These are phyloP conservation scores for Drosophila siamana DNA, from an alignment of 2,888 invertebrate genomes.

Conservation along the genomic window DNA sequence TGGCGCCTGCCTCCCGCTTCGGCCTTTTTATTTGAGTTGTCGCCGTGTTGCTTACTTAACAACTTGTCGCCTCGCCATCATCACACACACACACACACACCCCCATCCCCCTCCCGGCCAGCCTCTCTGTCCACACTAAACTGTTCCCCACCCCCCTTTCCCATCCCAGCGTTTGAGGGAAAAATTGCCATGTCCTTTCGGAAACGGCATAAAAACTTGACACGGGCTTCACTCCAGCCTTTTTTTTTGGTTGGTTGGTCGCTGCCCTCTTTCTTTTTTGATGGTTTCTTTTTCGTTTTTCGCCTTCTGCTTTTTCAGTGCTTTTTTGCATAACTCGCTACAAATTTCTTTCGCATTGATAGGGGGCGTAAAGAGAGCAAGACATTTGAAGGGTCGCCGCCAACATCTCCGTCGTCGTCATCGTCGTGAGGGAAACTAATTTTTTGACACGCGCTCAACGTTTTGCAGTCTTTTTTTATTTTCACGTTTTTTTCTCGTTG, in stretches of 20 bases:
- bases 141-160: not conserved
- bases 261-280: slow-evolving; percentile 12
- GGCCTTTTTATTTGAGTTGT: slow-evolving; percentile 72
- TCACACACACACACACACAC: no score
- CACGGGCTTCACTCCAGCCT: slow-evolving; percentile 52
- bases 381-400: slow-evolving; percentile 42
- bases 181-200: slow-evolving; percentile 72
- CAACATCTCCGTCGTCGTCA: slow-evolving; percentile 45
- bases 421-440: slow-evolving; percentile 69
- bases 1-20: slow-evolving; percentile 30
- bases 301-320: slow-evolving; percentile 26
- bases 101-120: no score
- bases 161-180: not conserved
- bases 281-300: slow-evolving; percentile 20
- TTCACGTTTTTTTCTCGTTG: slow-evolving; percentile 9
- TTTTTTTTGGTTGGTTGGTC: not conserved
- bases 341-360: slow-evolving; percentile 58
- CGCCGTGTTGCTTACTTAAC: slow-evolving; percentile 76
- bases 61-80: slow-evolving; percentile 69
- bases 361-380: not conserved
- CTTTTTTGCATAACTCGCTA: slow-evolving; percentile 77
- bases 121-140: not conserved
- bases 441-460: slow-evolving; percentile 73
- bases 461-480: slow-evolving; percentile 43
- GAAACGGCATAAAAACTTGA: slow-evolving; percentile 74